Evolutionary conservation across 2,797 vertebrate genomes (phyloP).

Genomic region (Falco biarmicus): DNA sequence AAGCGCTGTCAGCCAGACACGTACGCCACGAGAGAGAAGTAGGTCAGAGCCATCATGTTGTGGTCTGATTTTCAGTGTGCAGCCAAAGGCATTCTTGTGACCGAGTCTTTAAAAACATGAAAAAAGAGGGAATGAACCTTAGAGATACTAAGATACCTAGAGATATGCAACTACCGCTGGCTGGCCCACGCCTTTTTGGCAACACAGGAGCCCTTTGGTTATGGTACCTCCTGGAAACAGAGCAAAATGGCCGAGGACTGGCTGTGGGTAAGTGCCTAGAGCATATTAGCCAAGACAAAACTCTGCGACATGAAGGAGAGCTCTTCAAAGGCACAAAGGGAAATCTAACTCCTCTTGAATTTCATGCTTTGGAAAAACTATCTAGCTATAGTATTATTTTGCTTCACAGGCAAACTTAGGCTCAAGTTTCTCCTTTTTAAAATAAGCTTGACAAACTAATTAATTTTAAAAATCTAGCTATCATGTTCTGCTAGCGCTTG

Average conservation of each 20-base stretch:
- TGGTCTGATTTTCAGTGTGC: not conserved
- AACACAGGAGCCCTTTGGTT: not conserved
- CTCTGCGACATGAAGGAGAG: not conserved
- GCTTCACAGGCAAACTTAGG: slow-evolving; percentile 33
- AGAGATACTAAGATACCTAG: not conserved
- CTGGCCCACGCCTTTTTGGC: not conserved
- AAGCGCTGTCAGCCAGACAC: not conserved
- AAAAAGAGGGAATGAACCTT: not conserved
- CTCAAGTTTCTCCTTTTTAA: slow-evolving; percentile 51
- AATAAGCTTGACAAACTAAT: slow-evolving; percentile 54
- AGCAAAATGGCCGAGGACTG: slow-evolving; percentile 3
- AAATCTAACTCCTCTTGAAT: slow-evolving; percentile 52
- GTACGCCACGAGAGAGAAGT: not conserved
- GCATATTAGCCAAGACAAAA: not conserved
- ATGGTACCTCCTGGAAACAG: not conserved
- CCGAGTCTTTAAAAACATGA: not conserved
- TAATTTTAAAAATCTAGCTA: slow-evolving; percentile 52
- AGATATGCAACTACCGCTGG: not conserved
- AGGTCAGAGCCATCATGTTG: not conserved
- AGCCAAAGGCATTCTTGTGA: slow-evolving; percentile 11
- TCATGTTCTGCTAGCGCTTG: not conserved
- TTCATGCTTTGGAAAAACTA: slow-evolving; percentile 60
- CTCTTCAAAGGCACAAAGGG: slow-evolving; percentile 52
- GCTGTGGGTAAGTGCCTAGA: not conserved
- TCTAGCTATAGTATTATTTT: slow-evolving; percentile 41